A percentile compares a stretch with the other conserved stretches of the same genome.
Conservation (phyloP, 2,888 invertebrate genomes). For the Monochamus alternatus region DNA sequence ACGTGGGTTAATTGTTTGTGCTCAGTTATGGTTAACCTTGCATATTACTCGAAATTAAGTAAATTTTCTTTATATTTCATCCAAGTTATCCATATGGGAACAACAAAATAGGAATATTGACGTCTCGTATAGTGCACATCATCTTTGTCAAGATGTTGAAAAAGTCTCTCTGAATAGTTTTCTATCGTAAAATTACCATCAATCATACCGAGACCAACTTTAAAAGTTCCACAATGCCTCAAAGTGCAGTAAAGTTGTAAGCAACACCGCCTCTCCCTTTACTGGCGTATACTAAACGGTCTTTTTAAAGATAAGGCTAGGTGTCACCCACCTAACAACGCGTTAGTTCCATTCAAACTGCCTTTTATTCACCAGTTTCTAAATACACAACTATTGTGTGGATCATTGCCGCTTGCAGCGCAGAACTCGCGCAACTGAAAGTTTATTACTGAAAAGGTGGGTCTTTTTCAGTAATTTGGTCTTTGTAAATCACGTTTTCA, state of each 20-base stretch:
- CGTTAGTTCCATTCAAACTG: slow-evolving; percentile 27
- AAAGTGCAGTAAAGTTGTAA: not conserved
- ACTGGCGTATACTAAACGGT: not conserved
- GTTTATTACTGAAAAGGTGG: slow-evolving; percentile 32
- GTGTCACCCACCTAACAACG: slow-evolving; percentile 10
- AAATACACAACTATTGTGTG: slow-evolving; percentile 28
- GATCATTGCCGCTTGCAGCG: slow-evolving; percentile 14
- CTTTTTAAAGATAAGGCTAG: slow-evolving; percentile 2
- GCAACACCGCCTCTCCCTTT: not conserved
- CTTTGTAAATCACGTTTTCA: slow-evolving; percentile 35
- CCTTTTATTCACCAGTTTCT: slow-evolving; percentile 6
- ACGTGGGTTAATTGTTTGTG: too few species aligned
- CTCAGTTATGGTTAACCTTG: too few species aligned
- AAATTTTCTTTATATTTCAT: too few species aligned
- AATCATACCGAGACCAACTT: not conserved
- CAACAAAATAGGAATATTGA: too few species aligned
- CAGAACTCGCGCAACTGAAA: slow-evolving; percentile 38
- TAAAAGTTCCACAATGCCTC: not conserved
- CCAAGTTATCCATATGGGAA: too few species aligned
- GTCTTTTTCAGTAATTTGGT: slow-evolving; percentile 33
- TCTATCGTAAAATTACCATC: too few species aligned
- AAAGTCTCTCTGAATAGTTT: too few species aligned
- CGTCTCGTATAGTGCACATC: too few species aligned
- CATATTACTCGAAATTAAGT: too few species aligned
- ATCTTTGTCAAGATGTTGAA: too few species aligned